These are phyloP conservation scores for Salvelinus namaycush DNA, from an alignment of 2,113 vertebrate genomes.

Conservation along the genomic window DNA sequence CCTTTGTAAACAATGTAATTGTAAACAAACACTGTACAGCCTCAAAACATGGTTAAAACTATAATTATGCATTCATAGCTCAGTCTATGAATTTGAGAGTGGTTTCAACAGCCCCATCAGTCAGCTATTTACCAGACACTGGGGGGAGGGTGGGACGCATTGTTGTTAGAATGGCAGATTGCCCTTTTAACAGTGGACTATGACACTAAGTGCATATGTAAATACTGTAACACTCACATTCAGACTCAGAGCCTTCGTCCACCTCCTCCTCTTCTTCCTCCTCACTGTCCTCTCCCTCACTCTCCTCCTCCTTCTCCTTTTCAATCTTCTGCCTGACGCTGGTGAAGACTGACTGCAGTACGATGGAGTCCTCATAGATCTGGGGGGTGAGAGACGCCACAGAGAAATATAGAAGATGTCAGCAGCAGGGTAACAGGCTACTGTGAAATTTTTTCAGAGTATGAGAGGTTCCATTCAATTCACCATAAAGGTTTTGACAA, in stretches of 20 bases:
- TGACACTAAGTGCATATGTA: not conserved
- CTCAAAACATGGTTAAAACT: no score
- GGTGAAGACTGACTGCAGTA: constrained; percentile 94
- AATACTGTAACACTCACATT: constrained; percentile 74
- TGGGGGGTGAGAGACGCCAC: constrained; percentile 33
- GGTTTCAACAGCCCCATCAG: not conserved
- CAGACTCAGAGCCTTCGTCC: constrained; percentile 93
- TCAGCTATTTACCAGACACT: not conserved
- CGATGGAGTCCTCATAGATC: constrained; percentile 97
- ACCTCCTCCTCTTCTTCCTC: constrained; percentile 91
- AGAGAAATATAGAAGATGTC: not conserved
- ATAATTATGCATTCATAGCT: no score
- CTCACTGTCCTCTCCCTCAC: constrained; percentile 90
- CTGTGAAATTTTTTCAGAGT: no score
- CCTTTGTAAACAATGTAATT: no score
- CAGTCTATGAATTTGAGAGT: not conserved
- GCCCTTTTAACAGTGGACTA: not conserved
- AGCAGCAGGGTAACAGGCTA: no score
- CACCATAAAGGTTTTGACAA: no score
- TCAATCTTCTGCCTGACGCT: constrained; percentile 92
- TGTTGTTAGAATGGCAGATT: not conserved
- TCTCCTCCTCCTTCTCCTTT: constrained; percentile 87
- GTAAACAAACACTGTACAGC: no score
- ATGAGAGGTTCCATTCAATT: no score
- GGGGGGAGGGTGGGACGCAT: not conserved